Percentiles rank a stretch among this genome's conserved stretches.
Evolutionary conservation across 1,140 invertebrate genomes (phyloP).

Genomic region (Drosophila virilis): DNA sequence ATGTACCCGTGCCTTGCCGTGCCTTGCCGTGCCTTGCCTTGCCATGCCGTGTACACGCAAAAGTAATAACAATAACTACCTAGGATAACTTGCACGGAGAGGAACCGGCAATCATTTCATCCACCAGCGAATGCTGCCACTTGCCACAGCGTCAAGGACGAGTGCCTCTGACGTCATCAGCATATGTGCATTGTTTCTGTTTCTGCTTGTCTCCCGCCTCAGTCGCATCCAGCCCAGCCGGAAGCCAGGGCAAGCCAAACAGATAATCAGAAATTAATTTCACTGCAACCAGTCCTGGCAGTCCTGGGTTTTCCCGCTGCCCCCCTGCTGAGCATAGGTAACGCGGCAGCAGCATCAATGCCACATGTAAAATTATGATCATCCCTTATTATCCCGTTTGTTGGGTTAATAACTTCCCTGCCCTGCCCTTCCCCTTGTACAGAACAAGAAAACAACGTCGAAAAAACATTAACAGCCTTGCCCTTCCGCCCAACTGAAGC

Average conservation of each 20-base stretch:
- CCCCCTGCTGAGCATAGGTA: conserved; percentile 54
- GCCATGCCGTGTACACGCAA: conserved; percentile 53
- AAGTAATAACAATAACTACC: conserved; percentile 78
- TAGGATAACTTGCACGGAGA: conserved; percentile 30
- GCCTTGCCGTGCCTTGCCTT: too few relatives aligned
- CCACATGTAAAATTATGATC: conserved; percentile 81
- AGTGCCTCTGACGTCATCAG: conserved; percentile 67
- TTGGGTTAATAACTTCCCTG: conserved; percentile 74
- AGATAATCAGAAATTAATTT: conserved; percentile 84
- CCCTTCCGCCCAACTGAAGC: conserved; percentile 14
- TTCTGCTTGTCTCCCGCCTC: conserved; percentile 1
- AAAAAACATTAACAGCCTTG: conserved; percentile 51
- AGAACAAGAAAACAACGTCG: conserved; percentile 10
- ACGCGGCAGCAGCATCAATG: conserved; percentile 26
- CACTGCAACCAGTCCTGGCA: conserved; percentile 60
- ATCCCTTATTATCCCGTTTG: conserved; percentile 83
- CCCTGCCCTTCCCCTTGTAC: background rate
- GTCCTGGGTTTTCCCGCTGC: conserved; percentile 9
- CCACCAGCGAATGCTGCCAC: conserved; percentile 62
- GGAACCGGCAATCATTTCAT: conserved; percentile 25
- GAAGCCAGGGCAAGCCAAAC: conserved; percentile 62
- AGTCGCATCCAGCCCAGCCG: conserved; percentile 23
- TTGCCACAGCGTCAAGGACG: conserved; percentile 73
- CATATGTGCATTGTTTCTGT: conserved; percentile 68
- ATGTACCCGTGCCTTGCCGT: conserved; percentile 14